Evolutionary conservation across 2,888 invertebrate genomes (phyloP).

Genomic region (Eurytoma adleriae): DNA sequence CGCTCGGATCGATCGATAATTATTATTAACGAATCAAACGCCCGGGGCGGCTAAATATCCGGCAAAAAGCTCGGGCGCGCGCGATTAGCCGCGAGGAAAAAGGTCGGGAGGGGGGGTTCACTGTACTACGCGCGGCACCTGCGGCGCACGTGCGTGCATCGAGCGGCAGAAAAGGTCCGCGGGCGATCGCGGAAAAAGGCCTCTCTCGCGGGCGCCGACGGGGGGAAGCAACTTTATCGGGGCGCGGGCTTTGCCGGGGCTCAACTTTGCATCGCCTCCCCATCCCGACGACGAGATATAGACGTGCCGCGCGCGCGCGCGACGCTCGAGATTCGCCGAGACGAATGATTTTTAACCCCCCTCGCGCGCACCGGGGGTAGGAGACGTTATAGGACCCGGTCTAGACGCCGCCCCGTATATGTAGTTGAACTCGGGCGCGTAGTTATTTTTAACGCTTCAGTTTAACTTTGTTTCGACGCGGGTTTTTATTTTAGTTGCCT

Average conservation of each 20-base stretch:
- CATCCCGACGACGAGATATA: background rate
- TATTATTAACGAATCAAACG: conserved; percentile 27
- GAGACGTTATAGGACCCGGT: no score
- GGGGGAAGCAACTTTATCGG: conserved; percentile 44
- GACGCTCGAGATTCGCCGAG: conserved; percentile 43
- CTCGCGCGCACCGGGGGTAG: no score
- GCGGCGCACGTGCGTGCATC: conserved; percentile 10
- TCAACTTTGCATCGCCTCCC: conserved; percentile 30
- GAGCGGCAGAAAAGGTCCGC: conserved; percentile 25
- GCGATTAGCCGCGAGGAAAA: conserved; percentile 10
- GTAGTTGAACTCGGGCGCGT: no score
- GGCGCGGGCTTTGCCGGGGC: conserved; percentile 40
- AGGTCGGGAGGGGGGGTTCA: background rate
- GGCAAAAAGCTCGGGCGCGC: background rate
- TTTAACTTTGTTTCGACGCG: no score
- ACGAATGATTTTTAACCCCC: conserved; percentile 30
- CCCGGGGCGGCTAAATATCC: background rate
- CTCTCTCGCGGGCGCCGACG: conserved; percentile 32
- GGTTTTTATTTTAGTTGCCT: no score
- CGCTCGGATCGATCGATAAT: conserved; percentile 8
- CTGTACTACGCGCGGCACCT: conserved; percentile 11
- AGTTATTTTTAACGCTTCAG: no score
- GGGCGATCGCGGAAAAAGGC: conserved; percentile 41
- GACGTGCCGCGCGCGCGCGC: background rate
- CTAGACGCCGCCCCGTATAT: no score